Evolutionary conservation across 2,113 vertebrate genomes (phyloP).

Genomic region (Raphicerus campestris): DNA sequence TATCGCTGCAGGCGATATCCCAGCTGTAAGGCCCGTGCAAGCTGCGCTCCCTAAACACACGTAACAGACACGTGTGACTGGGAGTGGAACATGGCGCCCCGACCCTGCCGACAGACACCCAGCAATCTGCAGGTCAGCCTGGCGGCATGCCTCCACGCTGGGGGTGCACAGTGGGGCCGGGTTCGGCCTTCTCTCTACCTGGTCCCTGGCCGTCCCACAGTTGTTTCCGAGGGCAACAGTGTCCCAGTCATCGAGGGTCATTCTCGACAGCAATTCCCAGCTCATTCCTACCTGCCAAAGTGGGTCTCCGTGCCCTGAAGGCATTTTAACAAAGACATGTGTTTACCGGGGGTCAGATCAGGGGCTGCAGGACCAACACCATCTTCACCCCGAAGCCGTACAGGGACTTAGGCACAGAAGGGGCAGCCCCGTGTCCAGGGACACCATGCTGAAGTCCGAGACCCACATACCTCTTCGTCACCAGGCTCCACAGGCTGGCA

Average conservation of each 20-base stretch:
- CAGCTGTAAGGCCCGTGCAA: background rate
- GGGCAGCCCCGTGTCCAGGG: background rate
- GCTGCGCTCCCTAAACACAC: background rate
- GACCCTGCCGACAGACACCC: background rate
- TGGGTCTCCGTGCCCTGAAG: background rate
- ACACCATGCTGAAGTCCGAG: rapidly evolving
- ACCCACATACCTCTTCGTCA: slow-evolving; percentile 88
- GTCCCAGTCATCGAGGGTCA: background rate
- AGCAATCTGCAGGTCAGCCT: background rate
- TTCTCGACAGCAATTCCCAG: background rate
- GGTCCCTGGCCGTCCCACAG: rapidly evolving
- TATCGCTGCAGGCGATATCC: too few species aligned
- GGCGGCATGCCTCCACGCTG: rapidly evolving
- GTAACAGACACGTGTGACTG: background rate
- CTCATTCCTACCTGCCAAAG: background rate
- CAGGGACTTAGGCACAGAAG: background rate
- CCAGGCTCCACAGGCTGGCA: slow-evolving; percentile 86
- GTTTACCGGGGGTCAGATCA: background rate
- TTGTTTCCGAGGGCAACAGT: background rate
- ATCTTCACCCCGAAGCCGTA: background rate
- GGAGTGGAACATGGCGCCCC: background rate
- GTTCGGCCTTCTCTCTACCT: background rate
- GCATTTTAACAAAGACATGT: background rate
- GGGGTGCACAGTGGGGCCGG: rapidly evolving
- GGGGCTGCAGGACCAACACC: background rate